Evolutionary conservation across 1,140 invertebrate species (phyloP).

Genomic region (Dreissena rostriformis): DNA sequence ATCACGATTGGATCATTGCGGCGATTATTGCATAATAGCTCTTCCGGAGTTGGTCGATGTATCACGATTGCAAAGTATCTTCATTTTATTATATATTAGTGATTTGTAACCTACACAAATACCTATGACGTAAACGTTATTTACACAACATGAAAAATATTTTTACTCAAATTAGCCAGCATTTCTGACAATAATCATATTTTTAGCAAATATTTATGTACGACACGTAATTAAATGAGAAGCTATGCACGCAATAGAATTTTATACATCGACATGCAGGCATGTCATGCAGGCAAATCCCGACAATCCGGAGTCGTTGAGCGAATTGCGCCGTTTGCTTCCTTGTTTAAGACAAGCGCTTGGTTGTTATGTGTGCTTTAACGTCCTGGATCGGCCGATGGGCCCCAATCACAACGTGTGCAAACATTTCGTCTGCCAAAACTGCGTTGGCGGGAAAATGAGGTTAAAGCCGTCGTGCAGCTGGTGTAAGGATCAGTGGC

Average conservation of each 20-base stretch:
- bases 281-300: constrained; percentile 88
- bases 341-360: constrained; percentile 92
- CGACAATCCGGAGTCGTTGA: constrained; percentile 88
- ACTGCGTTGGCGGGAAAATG: constrained; percentile 91
- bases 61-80: no score
- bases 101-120: no score
- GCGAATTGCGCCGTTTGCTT: constrained; percentile 90
- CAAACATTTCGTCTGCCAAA: constrained; percentile 92
- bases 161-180: no score
- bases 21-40: no score
- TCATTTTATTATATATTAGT: no score
- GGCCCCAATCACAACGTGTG: constrained; percentile 91
- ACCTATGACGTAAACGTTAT: no score
- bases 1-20: no score
- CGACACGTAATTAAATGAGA: not conserved
- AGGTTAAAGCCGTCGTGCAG: constrained; percentile 91
- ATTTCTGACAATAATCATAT: no score
- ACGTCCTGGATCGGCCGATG: constrained; percentile 90
- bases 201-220: no score
- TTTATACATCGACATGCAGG: constrained; percentile 92
- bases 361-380: constrained; percentile 93
- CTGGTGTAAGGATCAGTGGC: constrained; percentile 92
- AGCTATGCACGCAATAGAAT: constrained; percentile 90
- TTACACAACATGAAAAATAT: no score
- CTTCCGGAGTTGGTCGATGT: no score